Conservation (phyloP, 2,888 invertebrate species). For the Lathronympha strigana region DNA sequence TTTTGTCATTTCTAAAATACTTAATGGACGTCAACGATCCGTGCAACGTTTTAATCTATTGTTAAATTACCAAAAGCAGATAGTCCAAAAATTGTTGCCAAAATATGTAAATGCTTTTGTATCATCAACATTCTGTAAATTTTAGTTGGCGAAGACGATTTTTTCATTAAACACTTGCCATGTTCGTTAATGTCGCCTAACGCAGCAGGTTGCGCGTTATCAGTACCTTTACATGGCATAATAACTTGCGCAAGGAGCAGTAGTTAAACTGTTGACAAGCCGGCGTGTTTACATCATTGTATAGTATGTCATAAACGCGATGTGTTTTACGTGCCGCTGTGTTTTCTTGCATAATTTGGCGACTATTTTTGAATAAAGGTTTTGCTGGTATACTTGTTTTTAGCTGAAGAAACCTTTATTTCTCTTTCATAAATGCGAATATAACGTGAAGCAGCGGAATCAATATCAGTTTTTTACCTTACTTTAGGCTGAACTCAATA, state of each 20-base stretch:
- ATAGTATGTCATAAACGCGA: conserved; percentile 4
- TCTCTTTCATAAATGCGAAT: no score
- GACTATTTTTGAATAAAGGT: no score
- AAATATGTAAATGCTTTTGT: background rate
- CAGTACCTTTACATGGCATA: background rate
- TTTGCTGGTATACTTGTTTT: no score
- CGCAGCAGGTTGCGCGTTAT: conserved; percentile 2
- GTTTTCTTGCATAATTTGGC: background rate
- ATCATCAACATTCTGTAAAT: background rate
- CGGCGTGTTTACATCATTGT: background rate
- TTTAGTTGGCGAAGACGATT: background rate
- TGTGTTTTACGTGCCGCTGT: background rate
- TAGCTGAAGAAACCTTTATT: no score
- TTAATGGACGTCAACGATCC: no score
- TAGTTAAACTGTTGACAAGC: conserved; percentile 17
- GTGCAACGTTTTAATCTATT: no score
- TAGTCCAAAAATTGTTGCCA: background rate
- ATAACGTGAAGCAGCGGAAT: no score
- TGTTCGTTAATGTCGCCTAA: background rate
- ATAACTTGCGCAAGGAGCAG: conserved; percentile 19
- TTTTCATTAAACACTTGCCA: background rate
- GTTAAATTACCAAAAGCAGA: no score
- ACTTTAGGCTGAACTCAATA: no score
- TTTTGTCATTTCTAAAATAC: background rate
- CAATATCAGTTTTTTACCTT: no score